phyloP scores from a whole-genome alignment of 1,140 invertebrate species.

The Hesperophylax magnus region DNA sequence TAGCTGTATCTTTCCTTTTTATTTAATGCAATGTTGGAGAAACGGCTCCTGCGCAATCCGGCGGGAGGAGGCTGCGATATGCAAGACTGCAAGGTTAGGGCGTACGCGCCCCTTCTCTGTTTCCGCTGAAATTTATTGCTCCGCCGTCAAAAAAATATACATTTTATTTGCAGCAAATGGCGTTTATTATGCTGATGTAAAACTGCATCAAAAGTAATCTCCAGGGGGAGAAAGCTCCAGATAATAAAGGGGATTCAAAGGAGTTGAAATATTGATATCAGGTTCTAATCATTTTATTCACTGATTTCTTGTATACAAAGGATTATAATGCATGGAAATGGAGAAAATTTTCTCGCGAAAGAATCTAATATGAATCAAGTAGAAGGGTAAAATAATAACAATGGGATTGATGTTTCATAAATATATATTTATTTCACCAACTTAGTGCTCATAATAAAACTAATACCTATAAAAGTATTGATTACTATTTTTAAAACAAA shows the following conservation, averaged over 20 bases:
- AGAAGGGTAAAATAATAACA: too few species aligned
- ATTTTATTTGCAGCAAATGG: conserved; percentile 21
- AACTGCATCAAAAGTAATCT: conserved; percentile 4
- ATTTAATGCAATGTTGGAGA: too few species aligned
- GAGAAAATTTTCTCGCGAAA: too few species aligned
- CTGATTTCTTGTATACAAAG: too few species aligned
- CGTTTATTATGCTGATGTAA: conserved; percentile 9
- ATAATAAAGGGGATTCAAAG: too few species aligned
- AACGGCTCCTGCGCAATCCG: conserved; percentile 6
- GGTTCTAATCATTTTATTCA: too few species aligned
- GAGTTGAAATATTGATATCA: too few species aligned
- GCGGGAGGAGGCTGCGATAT: conserved; percentile 24
- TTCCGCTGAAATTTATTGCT: conserved; percentile 26
- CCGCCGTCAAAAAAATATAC: conserved; percentile 27
- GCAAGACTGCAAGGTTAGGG: background rate
- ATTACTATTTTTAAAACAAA: too few species aligned
- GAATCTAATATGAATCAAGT: too few species aligned
- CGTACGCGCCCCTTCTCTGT: conserved; percentile 35
- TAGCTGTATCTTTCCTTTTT: too few species aligned
- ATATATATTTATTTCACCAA: conserved; percentile 14
- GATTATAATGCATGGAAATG: too few species aligned
- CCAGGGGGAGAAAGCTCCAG: background rate
- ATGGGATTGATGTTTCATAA: background rate
- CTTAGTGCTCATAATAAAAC: conserved; percentile 5
- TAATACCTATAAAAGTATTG: background rate